These are phyloP conservation scores for Apamea crenata DNA, from an alignment of 2,888 invertebrate species.

Conservation along the genomic window DNA sequence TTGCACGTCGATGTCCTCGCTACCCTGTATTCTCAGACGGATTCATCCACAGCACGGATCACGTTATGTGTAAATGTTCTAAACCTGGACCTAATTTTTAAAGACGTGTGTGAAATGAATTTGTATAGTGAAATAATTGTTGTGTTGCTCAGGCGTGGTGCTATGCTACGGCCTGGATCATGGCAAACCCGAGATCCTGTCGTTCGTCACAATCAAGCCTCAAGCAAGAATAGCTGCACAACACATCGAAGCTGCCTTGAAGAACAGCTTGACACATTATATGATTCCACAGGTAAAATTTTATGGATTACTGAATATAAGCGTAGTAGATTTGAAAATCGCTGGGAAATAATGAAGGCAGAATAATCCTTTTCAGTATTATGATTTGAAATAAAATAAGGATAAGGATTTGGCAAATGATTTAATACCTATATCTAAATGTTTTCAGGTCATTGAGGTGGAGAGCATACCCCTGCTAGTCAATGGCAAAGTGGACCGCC, in stretches of 20 bases:
- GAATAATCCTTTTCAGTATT: not conserved
- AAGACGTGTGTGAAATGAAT: not conserved
- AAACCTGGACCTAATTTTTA: not conserved
- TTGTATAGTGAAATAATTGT: not conserved
- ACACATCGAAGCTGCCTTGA: constrained; percentile 92
- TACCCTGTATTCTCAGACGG: not conserved
- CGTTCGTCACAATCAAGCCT: constrained; percentile 91
- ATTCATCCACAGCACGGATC: not conserved
- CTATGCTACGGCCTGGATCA: constrained; percentile 95
- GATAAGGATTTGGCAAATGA: not conserved
- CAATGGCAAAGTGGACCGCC: constrained; percentile 97
- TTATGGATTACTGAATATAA: not conserved
- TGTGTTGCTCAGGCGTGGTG: constrained; percentile 80
- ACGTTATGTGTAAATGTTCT: not conserved
- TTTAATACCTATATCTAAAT: not conserved
- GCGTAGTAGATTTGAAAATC: not conserved
- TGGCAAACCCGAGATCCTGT: constrained; percentile 93
- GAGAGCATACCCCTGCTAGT: constrained; percentile 95
- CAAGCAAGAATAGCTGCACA: constrained; percentile 87
- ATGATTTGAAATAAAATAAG: not conserved
- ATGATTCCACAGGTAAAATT: constrained; percentile 94
- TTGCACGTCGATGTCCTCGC: no score
- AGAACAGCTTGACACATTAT: constrained; percentile 92
- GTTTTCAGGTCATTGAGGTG: constrained; percentile 91
- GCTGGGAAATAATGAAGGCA: not conserved